Percentiles rank a stretch among this genome's conserved stretches.
phyloP scores from a whole-genome alignment of 2,797 vertebrate species.

The Micromesistius poutassou region DNA sequence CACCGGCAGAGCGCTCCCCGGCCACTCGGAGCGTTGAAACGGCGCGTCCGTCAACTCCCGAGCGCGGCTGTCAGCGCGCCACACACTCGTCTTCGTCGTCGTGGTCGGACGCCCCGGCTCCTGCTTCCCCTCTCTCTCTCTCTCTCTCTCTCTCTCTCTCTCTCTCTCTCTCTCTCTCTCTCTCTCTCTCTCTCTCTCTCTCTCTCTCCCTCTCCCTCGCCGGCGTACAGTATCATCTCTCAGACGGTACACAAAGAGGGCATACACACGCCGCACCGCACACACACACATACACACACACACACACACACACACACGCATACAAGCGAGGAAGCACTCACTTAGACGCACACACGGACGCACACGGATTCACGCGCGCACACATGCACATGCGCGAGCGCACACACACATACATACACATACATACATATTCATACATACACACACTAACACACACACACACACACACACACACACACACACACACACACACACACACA shows the following conservation, averaged over 20 bases:
- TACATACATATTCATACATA: too few relatives aligned
- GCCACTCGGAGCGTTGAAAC: slow-evolving; percentile 61
- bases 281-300: slow-evolving; percentile 37
- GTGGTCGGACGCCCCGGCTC: slow-evolving; percentile 27
- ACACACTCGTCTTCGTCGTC: slow-evolving; percentile 1
- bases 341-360: slow-evolving; percentile 40
- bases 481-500: too few relatives aligned
- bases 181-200: slow-evolving; percentile 15
- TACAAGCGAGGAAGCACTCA: background rate
- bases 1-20: slow-evolving; percentile 61
- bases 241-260: background rate
- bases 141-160: slow-evolving; percentile 17
- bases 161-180: slow-evolving; percentile 13
- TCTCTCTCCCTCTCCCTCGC: slow-evolving; percentile 8
- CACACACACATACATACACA: too few relatives aligned
- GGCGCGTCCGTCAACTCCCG: slow-evolving; percentile 67
- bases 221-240: slow-evolving; percentile 45
- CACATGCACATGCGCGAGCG: background rate
- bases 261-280: background rate
- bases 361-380: slow-evolving; percentile 1
- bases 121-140: slow-evolving; percentile 3
- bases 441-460: too few relatives aligned
- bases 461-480: too few relatives aligned
- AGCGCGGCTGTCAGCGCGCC: slow-evolving; percentile 54
- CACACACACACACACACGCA: slow-evolving; percentile 17